phyloP scores from a whole-genome alignment of 2,888 invertebrate species.

The Didymodactylos carnosus region DNA sequence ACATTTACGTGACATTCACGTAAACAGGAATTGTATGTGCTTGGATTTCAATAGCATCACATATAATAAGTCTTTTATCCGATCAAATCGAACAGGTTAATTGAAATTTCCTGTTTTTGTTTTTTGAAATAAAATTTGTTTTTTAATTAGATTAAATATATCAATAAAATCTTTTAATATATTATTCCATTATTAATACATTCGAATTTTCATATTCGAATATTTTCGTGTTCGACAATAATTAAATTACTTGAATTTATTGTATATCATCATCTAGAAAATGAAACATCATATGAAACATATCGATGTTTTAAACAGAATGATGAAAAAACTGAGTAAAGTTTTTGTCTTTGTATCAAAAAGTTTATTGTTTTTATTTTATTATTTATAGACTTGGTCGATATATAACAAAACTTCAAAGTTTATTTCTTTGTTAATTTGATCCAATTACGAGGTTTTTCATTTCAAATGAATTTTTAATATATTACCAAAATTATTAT shows the following conservation, averaged over 20 bases:
- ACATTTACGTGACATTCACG: constrained; percentile 13
- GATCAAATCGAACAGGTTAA: not conserved
- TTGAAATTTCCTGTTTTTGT: not conserved
- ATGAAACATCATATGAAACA: not conserved
- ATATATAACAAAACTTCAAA: not conserved
- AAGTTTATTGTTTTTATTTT: too few relatives aligned
- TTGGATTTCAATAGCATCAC: not conserved
- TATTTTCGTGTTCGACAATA: not conserved
- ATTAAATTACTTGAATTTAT: not conserved
- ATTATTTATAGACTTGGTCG: not conserved
- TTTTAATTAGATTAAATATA: not conserved
- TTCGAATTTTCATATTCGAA: not conserved
- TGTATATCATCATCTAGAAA: not conserved
- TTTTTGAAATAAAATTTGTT: not conserved
- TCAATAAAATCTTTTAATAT: not conserved
- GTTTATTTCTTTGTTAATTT: not conserved
- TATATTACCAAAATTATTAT: constrained; percentile 42
- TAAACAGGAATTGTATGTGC: not conserved
- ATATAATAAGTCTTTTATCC: not conserved
- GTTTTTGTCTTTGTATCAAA: not conserved
- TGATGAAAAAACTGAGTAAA: not conserved
- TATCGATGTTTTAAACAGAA: not conserved
- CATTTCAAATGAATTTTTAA: constrained; percentile 44
- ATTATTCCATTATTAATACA: not conserved
- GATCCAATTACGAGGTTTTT: constrained; percentile 15